Evolutionary conservation across 2,797 vertebrate genomes (phyloP), one percentile per base, ranked within the genome.

Genomic region (Sebastes oblongus): DNA sequence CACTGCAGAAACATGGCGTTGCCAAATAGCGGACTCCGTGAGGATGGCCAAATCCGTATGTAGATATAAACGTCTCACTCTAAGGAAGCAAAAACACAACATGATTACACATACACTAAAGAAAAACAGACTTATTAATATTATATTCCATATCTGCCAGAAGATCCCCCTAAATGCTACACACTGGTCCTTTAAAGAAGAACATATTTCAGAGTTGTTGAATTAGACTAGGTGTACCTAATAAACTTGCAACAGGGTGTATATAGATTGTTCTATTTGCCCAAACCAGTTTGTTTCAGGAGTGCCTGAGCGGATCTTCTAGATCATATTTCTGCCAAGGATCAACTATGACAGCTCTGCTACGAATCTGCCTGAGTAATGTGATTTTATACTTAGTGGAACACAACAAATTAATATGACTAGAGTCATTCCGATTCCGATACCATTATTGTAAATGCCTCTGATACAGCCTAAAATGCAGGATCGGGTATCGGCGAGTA

Each of bases 341-440:
- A 72, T 66, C 65, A 46, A 22, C 36, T 25, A 5, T 59, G 34
- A 58, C 30, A 54, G 16, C 52, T 22, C 25, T 8, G 42, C 69
- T 62, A 64, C 25, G 72, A 72, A 84, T 72, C 54, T 62, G 58
- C 24, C 18, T 34, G 22, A 18, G 32, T 69, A 62, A 78, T 60
- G 18, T 12, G 60, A 83, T 71, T 78, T 27, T 36, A 68, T 22
- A 24, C n/a, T 14, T 27, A 64, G 18, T 58, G 16, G 42, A 75
- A 70, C 59, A 46, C 25, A 55, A 27, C 61, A 55, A 52, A 20
- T 42, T 13, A 66, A 82, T 79, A 54, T 65, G 18, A 76, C 27
- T 16, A 18, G 1, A 58, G 25, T 46, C 42, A 3, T 46, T 46
- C 42, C 42, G 42, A 46, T 46, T 18, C 42, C 42, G 42, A 46